Percentiles rank a stretch among this genome's conserved stretches.
Evolutionary conservation across 2,888 invertebrate genomes (phyloP).

Genomic region (Brachypalpus laphriformis): DNA sequence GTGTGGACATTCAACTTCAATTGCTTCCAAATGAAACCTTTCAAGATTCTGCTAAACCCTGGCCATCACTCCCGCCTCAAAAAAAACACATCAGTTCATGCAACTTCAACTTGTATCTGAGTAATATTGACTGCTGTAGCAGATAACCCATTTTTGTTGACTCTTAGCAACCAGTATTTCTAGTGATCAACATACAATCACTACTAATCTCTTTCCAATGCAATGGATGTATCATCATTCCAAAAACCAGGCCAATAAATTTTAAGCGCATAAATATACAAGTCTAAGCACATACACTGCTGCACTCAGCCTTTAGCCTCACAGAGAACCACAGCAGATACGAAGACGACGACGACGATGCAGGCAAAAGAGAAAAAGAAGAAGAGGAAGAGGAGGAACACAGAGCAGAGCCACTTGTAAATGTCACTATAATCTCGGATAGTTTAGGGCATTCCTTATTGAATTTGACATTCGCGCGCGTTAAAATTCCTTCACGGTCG

Average conservation of each 20-base stretch:
- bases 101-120: constrained; percentile 3
- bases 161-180: constrained; percentile 14
- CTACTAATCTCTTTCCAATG: constrained; percentile 41
- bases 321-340: background rate
- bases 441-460: constrained; percentile 67
- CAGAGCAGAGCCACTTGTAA: constrained; percentile 51
- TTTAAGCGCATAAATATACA: constrained; percentile 39
- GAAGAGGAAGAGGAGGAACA: no score
- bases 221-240: constrained; percentile 25
- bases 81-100: background rate
- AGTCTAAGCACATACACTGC: constrained; percentile 5
- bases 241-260: constrained; percentile 60
- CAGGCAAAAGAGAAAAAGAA: constrained; percentile 3
- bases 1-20: background rate
- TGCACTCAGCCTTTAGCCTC: no score
- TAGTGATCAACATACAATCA: constrained; percentile 35
- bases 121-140: constrained; percentile 22
- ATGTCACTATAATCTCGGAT: constrained; percentile 66
- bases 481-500: constrained; percentile 68
- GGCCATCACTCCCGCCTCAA: background rate
- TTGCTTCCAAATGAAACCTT: background rate
- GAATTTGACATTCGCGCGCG: constrained; percentile 68
- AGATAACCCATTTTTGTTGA: constrained; percentile 33
- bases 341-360: background rate
- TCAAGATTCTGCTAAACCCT: background rate